Percentiles rank a stretch among this genome's conserved stretches.
Evolutionary conservation across 2,797 vertebrate species (phyloP).

Genomic region (Platalea minor): DNA sequence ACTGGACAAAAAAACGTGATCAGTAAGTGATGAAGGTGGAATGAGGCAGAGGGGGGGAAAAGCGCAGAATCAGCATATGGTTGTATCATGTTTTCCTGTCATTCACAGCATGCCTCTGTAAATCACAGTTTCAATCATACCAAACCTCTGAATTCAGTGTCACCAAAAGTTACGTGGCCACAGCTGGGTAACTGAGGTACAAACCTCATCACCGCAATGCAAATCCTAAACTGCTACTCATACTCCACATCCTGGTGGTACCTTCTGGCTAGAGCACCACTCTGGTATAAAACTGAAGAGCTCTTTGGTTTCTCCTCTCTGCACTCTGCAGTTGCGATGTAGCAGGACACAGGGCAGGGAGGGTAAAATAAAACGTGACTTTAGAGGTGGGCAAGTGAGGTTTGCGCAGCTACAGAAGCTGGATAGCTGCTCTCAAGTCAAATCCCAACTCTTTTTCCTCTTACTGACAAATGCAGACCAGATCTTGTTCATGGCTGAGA

Average conservation of each 20-base stretch:
- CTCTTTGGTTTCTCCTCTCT: neutral
- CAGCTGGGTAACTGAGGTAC: neutral
- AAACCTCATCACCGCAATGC: neutral
- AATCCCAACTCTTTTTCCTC: neutral
- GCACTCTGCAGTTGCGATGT: neutral
- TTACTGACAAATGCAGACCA: neutral
- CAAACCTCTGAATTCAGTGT: neutral
- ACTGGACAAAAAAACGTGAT: accelerated
- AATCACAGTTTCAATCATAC: neutral
- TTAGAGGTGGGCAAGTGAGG: neutral
- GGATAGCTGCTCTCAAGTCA: neutral
- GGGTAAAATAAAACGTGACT: neutral
- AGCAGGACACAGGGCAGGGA: neutral
- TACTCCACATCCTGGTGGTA: neutral
- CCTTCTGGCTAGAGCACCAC: neutral
- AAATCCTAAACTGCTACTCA: neutral
- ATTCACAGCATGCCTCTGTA: neutral
- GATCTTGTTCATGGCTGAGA: neutral
- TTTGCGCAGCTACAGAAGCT: neutral
- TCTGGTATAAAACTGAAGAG: neutral
- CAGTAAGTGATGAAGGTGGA: neutral
- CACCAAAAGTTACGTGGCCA: accelerated
- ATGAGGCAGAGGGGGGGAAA: neutral
- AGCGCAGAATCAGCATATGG: neutral
- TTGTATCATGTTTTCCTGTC: neutral